Base-by-base conservation (phyloP, 1,140 invertebrate genomes). In the Eumaeus atala region DNA sequence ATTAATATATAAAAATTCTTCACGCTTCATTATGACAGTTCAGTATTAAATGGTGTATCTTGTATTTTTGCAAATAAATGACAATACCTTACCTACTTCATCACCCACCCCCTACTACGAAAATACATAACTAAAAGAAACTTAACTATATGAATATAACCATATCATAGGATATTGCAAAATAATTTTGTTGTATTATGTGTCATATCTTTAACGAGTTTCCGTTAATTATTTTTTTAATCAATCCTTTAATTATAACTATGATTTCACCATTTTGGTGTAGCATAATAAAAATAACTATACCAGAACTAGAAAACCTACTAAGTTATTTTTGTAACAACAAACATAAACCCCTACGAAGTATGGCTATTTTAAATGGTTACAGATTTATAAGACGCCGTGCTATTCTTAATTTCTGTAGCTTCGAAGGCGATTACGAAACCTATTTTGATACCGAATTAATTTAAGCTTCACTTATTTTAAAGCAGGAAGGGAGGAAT, bases 401-500 rank as follows among this genome's bases (percentile, higher is more conserved):
- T 72, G 64, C 75, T 69, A 74, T 75, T 75, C 72, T 70, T 69
- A 62, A 74, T 74, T 80, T 78, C 75, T 78, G 70, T 75, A 73
- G 74, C 66, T 73, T 81, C 69, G 67, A 69, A 66, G 68, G 67
- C 63, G 73, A 80, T 74, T 79, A 80, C 62, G 63, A 64, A 62
- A 68, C 66, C 71, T 78, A 76, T 75, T 80, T 77, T 67, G 64
- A 72, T 74, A 69, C 62, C 54, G 66, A 70, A 70, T 72, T 82
- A 77, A 80, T 72, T 76, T 74, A 74, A 74, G 70, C 68, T 62
- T 59, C 61, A 62, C 74, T 77, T 78, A 80, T 84, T 84, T 83
- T 80, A 70, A 75, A 79, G 74, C 70, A 72, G 74, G 76, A 84
- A 78, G 77, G 80, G 75, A 77, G 78, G 72, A 68, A 59, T 72